Evolutionary conservation across 1,140 invertebrate genomes (phyloP), one percentile per base, ranked within the genome.

Genomic region (Zaprionus taronus): DNA sequence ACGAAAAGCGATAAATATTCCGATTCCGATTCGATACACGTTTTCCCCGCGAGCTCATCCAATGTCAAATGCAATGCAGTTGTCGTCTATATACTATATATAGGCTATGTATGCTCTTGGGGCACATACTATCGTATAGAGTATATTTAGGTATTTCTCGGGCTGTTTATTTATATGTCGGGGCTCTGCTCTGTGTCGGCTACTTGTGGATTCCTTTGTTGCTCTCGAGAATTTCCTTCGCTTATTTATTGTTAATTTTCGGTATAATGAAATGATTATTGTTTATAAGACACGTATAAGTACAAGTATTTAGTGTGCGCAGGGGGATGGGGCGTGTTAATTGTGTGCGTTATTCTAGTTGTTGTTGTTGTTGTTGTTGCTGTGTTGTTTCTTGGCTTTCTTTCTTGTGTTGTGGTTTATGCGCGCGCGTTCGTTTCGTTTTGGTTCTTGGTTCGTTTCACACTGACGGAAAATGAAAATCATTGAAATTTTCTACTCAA

Each of bases 341-440:
- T 87, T 79, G 60, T 78, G 49, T 77, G 75, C 64, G 69, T 68
- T 56, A 68, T 63, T 77, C 34, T 72, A 67, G 51, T 71, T 83
- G 49, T 83, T 47, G 72, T 78, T 79, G 66, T 31, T 66, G 15
- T 53, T 44, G 41, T 44, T 44, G 41, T 7, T 17, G n/a, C n/a
- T 41, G 38, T 44, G n/a, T 44, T 44, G 41, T 47, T 47, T 47
- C 41, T 47, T 47, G 38, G 38, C 15, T 57, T 57, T 57, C 28
- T 34, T 58, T 58, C 53, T 58, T 34, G 22, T 22, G 31, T 75
- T 77, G 68, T 77, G 68, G 66, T 44, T 76, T 72, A 69, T 75
- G 80, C 85, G 86, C 79, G 87, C 85, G 85, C 85, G 85, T 89
- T 89, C 85, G 85, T 89, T 89, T 89, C 85, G 85, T 89, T 89